These are phyloP conservation scores for Anguilla marmorata DNA, from an alignment of 2,797 vertebrate species.

Conservation along the genomic window DNA sequence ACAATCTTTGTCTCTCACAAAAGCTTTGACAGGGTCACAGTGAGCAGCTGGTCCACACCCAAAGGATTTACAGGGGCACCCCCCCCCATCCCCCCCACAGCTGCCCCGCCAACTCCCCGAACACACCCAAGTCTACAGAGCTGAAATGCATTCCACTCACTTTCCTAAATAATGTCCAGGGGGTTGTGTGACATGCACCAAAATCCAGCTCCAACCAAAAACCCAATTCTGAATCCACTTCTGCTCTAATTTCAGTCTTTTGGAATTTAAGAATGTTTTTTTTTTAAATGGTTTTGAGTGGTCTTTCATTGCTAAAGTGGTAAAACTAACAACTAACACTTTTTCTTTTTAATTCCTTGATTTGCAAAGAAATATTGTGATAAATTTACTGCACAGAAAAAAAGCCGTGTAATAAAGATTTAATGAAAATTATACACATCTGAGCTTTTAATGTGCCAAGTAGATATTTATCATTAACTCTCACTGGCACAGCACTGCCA, in stretches of 20 bases:
- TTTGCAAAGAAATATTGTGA: background rate
- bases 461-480: background rate
- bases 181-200: background rate
- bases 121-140: background rate
- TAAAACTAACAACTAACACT: background rate
- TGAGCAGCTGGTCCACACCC: constrained; percentile 2
- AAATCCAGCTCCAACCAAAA: background rate
- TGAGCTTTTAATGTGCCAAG: background rate
- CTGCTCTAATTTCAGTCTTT: background rate
- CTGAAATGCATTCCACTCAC: background rate
- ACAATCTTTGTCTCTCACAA: background rate
- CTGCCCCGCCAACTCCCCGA: background rate
- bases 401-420: background rate
- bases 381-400: background rate
- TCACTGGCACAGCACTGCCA: background rate
- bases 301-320: background rate
- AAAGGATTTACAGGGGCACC: background rate
- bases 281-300: background rate
- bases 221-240: background rate
- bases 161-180: background rate
- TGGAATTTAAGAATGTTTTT: background rate
- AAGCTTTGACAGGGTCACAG: background rate
- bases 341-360: background rate
- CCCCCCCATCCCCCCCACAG: background rate
- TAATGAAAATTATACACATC: background rate